Percentiles rank a stretch among this genome's conserved stretches.
Evolutionary conservation across 2,888 invertebrate species (phyloP).

Genomic region (Agrotis segetum): DNA sequence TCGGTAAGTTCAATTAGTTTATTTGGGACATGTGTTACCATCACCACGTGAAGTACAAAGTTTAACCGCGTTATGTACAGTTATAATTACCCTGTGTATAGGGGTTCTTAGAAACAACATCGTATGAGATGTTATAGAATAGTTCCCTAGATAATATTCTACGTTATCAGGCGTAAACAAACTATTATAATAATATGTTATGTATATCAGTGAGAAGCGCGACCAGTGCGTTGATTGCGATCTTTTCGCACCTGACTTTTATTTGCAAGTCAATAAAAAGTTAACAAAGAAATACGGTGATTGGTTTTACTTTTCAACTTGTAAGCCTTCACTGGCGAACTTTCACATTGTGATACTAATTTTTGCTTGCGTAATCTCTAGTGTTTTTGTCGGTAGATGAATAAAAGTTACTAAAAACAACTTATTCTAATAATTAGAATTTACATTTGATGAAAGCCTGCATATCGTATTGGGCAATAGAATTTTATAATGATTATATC

Average conservation of each 20-base stretch:
- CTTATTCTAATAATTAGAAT: background rate
- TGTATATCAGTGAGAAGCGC: background rate
- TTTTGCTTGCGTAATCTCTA: conserved; percentile 15
- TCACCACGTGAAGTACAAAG: conserved; percentile 68
- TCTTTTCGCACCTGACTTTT: conserved; percentile 39
- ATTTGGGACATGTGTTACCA: conserved; percentile 55
- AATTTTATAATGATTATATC: background rate
- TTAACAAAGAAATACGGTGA: conserved; percentile 47
- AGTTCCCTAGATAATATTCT: conserved; percentile 13
- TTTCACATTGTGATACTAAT: conserved; percentile 43
- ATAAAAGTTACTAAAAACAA: background rate
- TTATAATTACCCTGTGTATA: conserved; percentile 47
- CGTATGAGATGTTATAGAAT: conserved; percentile 27
- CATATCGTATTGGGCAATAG: background rate
- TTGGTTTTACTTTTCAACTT: conserved; percentile 50
- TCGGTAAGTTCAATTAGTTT: conserved; percentile 70
- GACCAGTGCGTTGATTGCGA: conserved; percentile 9
- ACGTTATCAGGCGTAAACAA: conserved; percentile 47
- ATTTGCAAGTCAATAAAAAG: conserved; percentile 46
- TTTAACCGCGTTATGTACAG: conserved; percentile 58
- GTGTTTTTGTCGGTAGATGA: conserved; percentile 35
- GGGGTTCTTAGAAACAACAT: conserved; percentile 36
- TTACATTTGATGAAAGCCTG: too few relatives aligned
- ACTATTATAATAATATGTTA: conserved; percentile 1
- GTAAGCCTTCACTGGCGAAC: conserved; percentile 22